Percentiles rank a stretch among this genome's conserved stretches.
Conservation (phyloP, 2,113 vertebrate species). For the Mus spicilegus region DNA sequence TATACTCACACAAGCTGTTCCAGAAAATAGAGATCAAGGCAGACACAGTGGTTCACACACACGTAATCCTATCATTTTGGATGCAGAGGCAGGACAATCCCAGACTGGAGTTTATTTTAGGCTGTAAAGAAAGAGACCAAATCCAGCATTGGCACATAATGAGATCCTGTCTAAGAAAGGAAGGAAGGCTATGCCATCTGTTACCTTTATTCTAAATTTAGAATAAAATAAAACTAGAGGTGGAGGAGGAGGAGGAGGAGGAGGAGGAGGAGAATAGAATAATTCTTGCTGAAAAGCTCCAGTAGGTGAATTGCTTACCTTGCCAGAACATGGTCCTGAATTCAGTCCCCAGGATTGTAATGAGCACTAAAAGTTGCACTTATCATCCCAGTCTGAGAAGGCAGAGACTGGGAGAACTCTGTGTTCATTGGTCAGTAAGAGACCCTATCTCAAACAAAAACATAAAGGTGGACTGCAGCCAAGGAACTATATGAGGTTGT, state of each 20-base stretch:
- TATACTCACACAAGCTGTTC: background rate
- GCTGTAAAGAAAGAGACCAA: background rate
- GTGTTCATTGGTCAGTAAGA: background rate
- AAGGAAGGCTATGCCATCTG: background rate
- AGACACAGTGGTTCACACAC: background rate
- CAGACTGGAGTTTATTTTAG: background rate
- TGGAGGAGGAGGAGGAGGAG: too few species aligned
- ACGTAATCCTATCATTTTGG: too few species aligned
- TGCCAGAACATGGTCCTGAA: background rate
- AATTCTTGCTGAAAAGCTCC: background rate
- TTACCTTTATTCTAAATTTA: background rate
- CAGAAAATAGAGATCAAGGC: background rate
- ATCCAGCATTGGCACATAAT: background rate
- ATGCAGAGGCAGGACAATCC: too few species aligned
- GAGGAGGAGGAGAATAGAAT: too few species aligned
- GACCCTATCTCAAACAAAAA: background rate
- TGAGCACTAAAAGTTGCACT: background rate
- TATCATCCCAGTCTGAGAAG: background rate
- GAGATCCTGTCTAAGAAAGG: background rate
- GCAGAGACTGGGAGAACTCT: background rate
- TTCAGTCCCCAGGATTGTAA: background rate
- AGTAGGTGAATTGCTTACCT: background rate
- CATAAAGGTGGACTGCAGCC: background rate
- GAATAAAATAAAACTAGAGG: background rate
- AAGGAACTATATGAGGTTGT: too few species aligned